Evolutionary conservation across 2,797 vertebrate species (phyloP).

Genomic region (Pantherophis alleghaniensis): DNA sequence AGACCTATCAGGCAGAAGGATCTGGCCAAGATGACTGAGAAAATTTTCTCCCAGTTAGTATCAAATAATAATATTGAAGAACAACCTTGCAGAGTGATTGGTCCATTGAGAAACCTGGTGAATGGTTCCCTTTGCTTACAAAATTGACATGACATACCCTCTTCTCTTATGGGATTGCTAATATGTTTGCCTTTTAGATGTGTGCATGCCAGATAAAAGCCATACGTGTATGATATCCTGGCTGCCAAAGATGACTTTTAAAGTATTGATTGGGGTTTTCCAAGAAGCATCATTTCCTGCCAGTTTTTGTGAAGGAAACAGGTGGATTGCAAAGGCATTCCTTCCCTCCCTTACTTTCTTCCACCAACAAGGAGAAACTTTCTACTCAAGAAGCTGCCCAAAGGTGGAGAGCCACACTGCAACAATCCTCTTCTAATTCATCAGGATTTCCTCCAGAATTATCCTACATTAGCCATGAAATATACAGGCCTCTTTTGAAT

Average conservation of each 20-base stretch:
- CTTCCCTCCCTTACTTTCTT: background rate
- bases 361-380: background rate
- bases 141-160: background rate
- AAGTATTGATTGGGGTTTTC: background rate
- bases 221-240: background rate
- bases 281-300: background rate
- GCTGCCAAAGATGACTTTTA: background rate
- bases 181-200: no score
- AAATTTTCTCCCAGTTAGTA: background rate
- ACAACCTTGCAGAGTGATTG: background rate
- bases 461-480: background rate
- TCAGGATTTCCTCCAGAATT: background rate
- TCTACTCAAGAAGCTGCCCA: background rate
- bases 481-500: background rate
- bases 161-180: background rate
- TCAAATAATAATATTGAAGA: background rate
- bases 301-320: background rate
- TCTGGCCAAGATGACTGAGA: background rate
- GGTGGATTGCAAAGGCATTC: background rate
- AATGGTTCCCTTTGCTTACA: background rate
- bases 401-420: background rate
- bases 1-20: background rate
- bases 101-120: background rate
- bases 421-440: background rate
- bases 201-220: background rate